Evolutionary conservation across 2,113 vertebrate species (phyloP), one percentile per base, ranked within the genome.

Genomic region (Callospermophilus lateralis): DNA sequence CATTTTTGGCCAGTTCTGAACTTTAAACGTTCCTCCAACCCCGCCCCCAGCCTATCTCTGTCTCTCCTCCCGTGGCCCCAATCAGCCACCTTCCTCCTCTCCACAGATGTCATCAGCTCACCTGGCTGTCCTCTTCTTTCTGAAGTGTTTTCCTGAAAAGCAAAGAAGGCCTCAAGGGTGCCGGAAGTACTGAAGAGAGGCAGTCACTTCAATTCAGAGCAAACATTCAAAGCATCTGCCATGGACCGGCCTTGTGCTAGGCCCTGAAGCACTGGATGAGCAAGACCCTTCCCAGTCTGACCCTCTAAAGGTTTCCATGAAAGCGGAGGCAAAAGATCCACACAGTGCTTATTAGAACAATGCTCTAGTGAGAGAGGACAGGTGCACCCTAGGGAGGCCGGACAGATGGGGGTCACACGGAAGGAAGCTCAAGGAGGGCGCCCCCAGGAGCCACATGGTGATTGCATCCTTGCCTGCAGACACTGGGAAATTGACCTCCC

Each of bases 401-500:
- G 68, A 37, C 55, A 32, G 16, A 58, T 65, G 13, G 7, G 22
- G 11, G 32, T 55, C 85, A 20, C 4, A 2, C 2, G 2, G 68
- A 83, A 37, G 32, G 17, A 58, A 61, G 61, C 61, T 73, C 68
- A 30, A 34, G 20, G 74, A 76, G 78, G 73, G 55, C 17, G 16
- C 37, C 65, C 73, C 72, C 55, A 39, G 61, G 26, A 79, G 65
- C 6, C 22, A 2, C 3, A 17, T 17, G 13, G 42, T 4, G 51
- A 32, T 45, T 17, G 13, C 68, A 53, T 26, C 4, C 2, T 2
- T 12, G 68, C 58, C n/a, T 22, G 39, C 78, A 87, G 45, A 92
- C 90, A 30, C 78, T 16, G 37, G 42, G 45, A 93, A 89, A 91
- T 5, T 87, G 97, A 97, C 96, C 97, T 96, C 37, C 84, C 92